Base-by-base conservation (phyloP, 2,113 vertebrate genomes). In the Spheniscus mendiculus region DNA sequence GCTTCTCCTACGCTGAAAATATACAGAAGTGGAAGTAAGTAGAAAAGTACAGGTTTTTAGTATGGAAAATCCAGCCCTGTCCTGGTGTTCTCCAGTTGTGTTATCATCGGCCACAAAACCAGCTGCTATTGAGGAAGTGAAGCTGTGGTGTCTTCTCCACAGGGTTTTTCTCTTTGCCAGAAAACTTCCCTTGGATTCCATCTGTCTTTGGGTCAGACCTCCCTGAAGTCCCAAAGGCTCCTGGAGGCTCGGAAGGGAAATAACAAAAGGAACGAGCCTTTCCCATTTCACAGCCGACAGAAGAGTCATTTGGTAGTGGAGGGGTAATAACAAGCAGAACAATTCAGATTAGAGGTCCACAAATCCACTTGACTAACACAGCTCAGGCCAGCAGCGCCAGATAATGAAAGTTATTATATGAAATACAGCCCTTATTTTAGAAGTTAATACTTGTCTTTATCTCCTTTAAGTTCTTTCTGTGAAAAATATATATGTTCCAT, bases 351-450 rank as follows among this genome's bases (percentile, higher is more conserved):
- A 89, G 70, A 59, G 82, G 12, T 40, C 32, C 71, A 70, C 70
- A 96, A 83, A 95, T 85, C 77, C 81, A 62, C 61, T 72, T 4
- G 25, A 40, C 55, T 90, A 89, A 53, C 59, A 62, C 44, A 72
- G 42, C 87, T 80, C 78, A 73, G 87, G 70, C 53, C 87, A 95
- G 81, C 58, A 89, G 94, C 0, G 0, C 70, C 18, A 73, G 78
- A 87, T 83, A 95, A 91, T 85, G 63, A 10, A 90, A 70, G 30
- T 72, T 83, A 84, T 82, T 94, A 52, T 74, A 42, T 1, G 2
- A 94, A 91, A 89, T 50, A 67, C 20, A 83, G 49, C 38, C 58
- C 89, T 91, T 93, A 49, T 69, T 96, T 92, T 85, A 87, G 77
- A 76, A 91, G 36, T 72, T 69, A 84, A 89, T 91, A 34, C 44